Evolutionary conservation across 2,888 invertebrate genomes (phyloP), one percentile per base, ranked within the genome.

Genomic region (Scaptodrosophila latifasciaeformis): DNA sequence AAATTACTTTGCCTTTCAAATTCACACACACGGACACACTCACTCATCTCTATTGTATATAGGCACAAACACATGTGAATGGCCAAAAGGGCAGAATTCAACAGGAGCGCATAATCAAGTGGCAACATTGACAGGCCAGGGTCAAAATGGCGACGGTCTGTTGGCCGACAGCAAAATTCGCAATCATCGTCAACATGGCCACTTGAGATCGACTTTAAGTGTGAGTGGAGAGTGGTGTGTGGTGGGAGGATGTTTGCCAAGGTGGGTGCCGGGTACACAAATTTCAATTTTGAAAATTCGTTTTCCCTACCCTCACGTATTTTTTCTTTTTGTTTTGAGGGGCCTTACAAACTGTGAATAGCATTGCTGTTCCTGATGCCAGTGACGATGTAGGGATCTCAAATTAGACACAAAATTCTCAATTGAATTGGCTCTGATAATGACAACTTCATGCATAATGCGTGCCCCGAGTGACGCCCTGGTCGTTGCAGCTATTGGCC

Each of bases 391-490:
- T 40, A 15, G 30, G 51, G 51, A 58, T 46, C 52, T 42, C 63
- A 66, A 69, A 81, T 78, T 82, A 75, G 68, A 67, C 68, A 70
- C 67, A 74, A 65, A 82, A 76, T 71, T 79, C 71, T 82, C 67
- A 66, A 80, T 76, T 79, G 68, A 81, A 84, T 79, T 79, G 78
- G 65, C 76, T 69, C 78, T 81, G 84, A 70, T 78, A 78, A 76
- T 79, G 82, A 76, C 77, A 80, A 74, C 67, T 65, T 71, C 67
- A 68, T 68, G 71, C 74, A 82, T 76, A 67, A 78, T 78, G 76
- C 76, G 63, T 59, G 44, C 44, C 46, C 18, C 56, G 59, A 56
- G 52, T 54, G 58, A 59, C 61, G 54, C 46, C 5, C 55, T n/a
- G n/a, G n/a, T 15, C 54, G 48, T 2, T 48, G 52, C 54, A 35